Evolutionary conservation across 2,888 invertebrate species (phyloP).

Genomic region (Drosophila putrida): DNA sequence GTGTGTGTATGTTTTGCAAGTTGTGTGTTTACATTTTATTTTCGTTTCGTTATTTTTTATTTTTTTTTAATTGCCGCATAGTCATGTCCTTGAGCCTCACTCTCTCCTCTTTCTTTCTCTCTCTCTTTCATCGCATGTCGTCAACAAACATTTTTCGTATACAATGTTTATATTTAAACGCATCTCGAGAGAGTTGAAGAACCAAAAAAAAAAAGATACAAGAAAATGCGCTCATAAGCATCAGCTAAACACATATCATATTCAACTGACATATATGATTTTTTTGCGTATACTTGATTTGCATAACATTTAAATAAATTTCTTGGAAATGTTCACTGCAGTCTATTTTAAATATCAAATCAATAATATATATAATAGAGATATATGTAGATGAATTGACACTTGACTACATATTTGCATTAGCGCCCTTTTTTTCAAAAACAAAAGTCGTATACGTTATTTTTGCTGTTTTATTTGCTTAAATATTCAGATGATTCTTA

Average conservation of each 20-base stretch:
- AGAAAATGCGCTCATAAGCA: conserved; percentile 21
- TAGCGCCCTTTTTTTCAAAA: too few relatives aligned
- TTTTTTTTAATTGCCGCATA: conserved; percentile 61
- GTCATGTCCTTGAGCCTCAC: conserved; percentile 58
- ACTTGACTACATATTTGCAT: too few relatives aligned
- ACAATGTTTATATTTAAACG: conserved; percentile 61
- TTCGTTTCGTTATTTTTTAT: conserved; percentile 42
- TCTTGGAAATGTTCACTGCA: too few relatives aligned
- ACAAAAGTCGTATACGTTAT: too few relatives aligned
- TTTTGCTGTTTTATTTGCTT: conserved; percentile 24
- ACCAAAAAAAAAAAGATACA: conserved; percentile 7
- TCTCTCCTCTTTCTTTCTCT: neutral
- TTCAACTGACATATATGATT: too few relatives aligned
- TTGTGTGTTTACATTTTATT: conserved; percentile 48
- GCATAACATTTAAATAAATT: too few relatives aligned
- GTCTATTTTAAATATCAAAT: too few relatives aligned
- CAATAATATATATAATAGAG: too few relatives aligned
- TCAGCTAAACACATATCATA: conserved; percentile 4
- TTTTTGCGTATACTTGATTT: too few relatives aligned
- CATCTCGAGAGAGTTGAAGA: conserved; percentile 45
- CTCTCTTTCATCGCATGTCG: conserved; percentile 10
- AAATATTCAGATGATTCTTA: conserved; percentile 30
- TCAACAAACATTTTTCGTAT: conserved; percentile 13
- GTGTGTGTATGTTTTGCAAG: conserved; percentile 4
- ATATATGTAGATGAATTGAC: too few relatives aligned